Conservation (phyloP, 2,888 invertebrate species). For the Tiliacea aurago region DNA sequence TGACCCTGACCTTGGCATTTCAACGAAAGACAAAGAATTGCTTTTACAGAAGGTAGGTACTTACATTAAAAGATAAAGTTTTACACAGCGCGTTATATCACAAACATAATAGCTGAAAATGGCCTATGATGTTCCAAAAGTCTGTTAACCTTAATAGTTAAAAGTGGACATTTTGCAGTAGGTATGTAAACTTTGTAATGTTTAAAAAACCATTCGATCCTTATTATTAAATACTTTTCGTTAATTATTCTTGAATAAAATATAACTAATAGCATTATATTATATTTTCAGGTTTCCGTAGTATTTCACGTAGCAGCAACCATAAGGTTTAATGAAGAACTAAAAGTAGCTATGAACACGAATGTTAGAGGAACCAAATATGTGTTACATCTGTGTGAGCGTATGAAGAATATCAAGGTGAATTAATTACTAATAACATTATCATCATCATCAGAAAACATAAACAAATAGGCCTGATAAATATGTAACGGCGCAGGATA, state of each 20-base stretch:
- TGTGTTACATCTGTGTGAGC: conserved; percentile 67
- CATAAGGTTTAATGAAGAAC: conserved; percentile 68
- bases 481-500: too few species aligned
- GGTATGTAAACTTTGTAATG: not conserved
- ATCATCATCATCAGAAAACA: not conserved
- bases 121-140: too few species aligned
- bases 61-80: too few species aligned
- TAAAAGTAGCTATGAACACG: conserved; percentile 62
- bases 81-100: too few species aligned
- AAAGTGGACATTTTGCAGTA: not conserved
- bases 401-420: conserved; percentile 70
- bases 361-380: conserved; percentile 71
- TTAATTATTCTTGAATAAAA: too few species aligned
- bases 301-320: conserved; percentile 76
- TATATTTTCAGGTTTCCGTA: conserved; percentile 80
- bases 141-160: not conserved
- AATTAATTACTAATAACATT: not conserved
- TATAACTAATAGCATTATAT: too few species aligned
- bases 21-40: conserved; percentile 87
- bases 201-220: not conserved
- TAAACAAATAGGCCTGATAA: not conserved
- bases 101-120: not conserved
- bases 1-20: conserved; percentile 93
- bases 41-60: conserved; percentile 65
- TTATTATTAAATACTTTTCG: too few species aligned